Evolutionary conservation across 2,797 vertebrate genomes (phyloP), one percentile per base, ranked within the genome.

Genomic region (Luscinia megarhynchos): DNA sequence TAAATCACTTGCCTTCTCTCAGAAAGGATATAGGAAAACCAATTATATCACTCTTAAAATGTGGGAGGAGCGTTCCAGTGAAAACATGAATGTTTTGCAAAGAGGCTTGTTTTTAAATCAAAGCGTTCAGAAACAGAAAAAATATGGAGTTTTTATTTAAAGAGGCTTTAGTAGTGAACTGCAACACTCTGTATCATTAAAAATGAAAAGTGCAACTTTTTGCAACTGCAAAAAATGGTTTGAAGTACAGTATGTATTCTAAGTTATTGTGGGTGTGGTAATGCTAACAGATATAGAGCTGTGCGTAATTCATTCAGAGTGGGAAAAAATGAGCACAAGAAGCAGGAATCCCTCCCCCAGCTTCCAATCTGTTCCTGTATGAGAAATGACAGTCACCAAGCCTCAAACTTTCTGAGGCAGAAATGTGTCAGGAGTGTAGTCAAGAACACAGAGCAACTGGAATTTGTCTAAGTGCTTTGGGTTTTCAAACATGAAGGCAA

Each of bases 41-140:
- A 95, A 50, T 90, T 74, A 62, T 77, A 91, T 83, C 68, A 68
- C 30, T 90, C 17, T 74, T 93, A 82, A 92, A 95, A 84, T 58
- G 20, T 88, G 55, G 79, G 64, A 74, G 84, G 80, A 83, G 40
- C 62, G 50, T 83, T 79, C 80, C 40, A 84, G 13, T 80, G 46
- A 58, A 89, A 94, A 50, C 30, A 57, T 54, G 19, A 63, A 58
- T 57, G 20, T 78, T 26, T 66, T 76, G 48, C 24, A 57, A 13
- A 75, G 34, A 78, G 18, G 6, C 21, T 23, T 29, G 6, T 38
- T 86, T 90, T 90, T 75, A 70, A 76, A 85, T 48, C 16, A 82
- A 72, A 72, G 43, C 22, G 45, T 89, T 86, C 58, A 72, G 61
- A 89, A 84, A 62, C 9, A 59, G 27, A n/a, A 41, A 69, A 88